A percentile compares a stretch with the other conserved stretches of the same genome.
These are phyloP conservation scores for Cossypha niveicapilla DNA, from an alignment of 2,797 vertebrate species.

Conservation along the genomic window DNA sequence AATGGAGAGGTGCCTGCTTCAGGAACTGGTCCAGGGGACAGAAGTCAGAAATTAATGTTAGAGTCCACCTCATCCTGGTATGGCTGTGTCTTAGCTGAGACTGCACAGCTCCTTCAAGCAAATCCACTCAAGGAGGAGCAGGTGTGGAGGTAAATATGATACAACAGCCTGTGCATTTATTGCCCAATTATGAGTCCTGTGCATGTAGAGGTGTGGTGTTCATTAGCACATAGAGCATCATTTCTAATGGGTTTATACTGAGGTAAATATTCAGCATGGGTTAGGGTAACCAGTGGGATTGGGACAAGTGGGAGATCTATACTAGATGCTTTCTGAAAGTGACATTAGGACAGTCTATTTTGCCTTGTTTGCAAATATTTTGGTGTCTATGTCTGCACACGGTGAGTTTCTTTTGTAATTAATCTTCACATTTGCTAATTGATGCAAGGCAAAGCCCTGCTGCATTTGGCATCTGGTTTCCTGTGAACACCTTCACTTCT, in stretches of 20 bases:
- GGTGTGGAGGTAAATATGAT: rapidly evolving
- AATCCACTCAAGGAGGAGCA: not conserved
- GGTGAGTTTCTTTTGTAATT: not conserved
- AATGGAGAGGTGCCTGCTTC: not conserved
- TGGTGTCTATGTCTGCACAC: rapidly evolving
- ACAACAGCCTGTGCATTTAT: not conserved
- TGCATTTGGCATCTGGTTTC: not conserved
- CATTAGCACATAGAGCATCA: not conserved
- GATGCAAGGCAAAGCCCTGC: not conserved
- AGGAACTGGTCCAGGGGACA: not conserved
- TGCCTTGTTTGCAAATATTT: not conserved
- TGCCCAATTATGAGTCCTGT: not conserved
- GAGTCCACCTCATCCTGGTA: not conserved
- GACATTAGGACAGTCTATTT: not conserved
- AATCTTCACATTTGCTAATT: not conserved
- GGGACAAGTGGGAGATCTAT: not conserved
- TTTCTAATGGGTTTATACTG: not conserved
- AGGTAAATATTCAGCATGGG: not conserved
- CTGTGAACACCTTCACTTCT: not conserved
- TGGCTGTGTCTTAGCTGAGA: not conserved
- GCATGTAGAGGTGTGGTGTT: rapidly evolving
- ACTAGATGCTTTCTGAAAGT: not conserved
- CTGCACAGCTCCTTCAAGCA: not conserved
- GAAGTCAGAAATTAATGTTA: not conserved
- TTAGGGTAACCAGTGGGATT: not conserved